A percentile compares a stretch with the other conserved stretches of the same genome.
phyloP scores from a whole-genome alignment of 2,113 vertebrate genomes.

The Pongo abelii region DNA sequence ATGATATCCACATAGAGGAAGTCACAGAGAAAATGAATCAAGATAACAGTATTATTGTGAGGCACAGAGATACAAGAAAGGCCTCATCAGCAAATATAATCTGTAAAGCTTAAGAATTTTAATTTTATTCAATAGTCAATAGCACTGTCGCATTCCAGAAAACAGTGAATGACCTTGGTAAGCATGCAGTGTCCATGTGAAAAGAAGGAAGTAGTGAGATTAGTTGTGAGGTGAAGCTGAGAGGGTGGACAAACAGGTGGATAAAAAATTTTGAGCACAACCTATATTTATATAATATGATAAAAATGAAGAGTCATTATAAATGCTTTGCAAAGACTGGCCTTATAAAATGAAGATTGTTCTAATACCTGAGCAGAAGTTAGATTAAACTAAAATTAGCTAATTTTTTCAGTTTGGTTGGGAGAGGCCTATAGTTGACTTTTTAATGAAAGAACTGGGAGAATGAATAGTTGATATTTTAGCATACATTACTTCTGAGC shows the following conservation, averaged over 20 bases:
- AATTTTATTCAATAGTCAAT: background rate
- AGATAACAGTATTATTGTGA: background rate
- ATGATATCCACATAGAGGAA: background rate
- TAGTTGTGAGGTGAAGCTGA: background rate
- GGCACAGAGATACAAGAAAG: background rate
- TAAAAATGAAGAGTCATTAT: background rate
- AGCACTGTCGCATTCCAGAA: background rate
- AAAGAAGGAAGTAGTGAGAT: too few species aligned
- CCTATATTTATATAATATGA: background rate
- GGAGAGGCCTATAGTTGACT: background rate
- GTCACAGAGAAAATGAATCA: background rate
- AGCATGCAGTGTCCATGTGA: background rate
- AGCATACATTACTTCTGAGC: background rate
- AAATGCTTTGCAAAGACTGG: background rate
- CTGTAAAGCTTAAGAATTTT: background rate
- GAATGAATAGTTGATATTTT: background rate
- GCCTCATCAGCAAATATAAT: background rate
- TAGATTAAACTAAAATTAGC: background rate
- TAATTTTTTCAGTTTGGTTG: background rate
- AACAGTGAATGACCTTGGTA: background rate
- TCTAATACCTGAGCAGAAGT: background rate
- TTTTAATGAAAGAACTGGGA: background rate
- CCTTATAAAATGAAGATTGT: background rate
- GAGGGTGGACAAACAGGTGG: background rate
- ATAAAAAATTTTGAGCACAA: background rate